Evolutionary conservation across 2,797 vertebrate species (phyloP), one percentile per base, ranked within the genome.

Genomic region (Cheirogaleus major): DNA sequence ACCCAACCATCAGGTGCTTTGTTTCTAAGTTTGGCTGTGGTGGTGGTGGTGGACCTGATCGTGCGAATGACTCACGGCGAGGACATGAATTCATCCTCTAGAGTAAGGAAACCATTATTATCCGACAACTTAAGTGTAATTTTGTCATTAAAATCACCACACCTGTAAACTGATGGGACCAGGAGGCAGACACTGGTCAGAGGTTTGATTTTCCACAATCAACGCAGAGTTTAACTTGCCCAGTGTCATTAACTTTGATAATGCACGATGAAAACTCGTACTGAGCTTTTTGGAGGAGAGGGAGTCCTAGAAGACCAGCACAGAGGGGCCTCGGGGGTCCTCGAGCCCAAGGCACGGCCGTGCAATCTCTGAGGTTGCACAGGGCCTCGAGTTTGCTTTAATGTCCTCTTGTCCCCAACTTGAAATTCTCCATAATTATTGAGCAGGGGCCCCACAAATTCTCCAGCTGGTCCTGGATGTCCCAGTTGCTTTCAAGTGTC

Each of bases 51-150:
- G n/a, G 20, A 18, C 43, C 61, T 38, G 41, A 10, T 41, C 7
- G 5, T 1, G 15, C 27, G 35, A 48, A 63, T 0, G 23, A n/a
- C 4, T 61, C 48, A 4, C 4, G 1, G 5, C 0, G 13, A n/a
- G 8, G 1, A 9, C 5, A 8, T 10, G 1, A 4, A 2, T 23
- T 15, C 8, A 35, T 41, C 59, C 70, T 75, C 65, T 9, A 22
- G 6, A 11, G 57, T 4, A 41, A 61, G 76, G 35, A 18, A 32
- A 57, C 57, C 61, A 14, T 23, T 41, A 43, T 57, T 38, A 20
- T 27, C 48, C 67, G 89, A 94, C 8, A 81, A 63, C 55, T 12
- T 8, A 30, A 65, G 30, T 30, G 45, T 52, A 65, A 67, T 23
- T 67, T 73, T 72, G 86, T 86, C 93, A 76, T 75, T 30, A 76